Evolutionary conservation across 2,113 vertebrate species (phyloP).

Genomic region (Oriolus oriolus): DNA sequence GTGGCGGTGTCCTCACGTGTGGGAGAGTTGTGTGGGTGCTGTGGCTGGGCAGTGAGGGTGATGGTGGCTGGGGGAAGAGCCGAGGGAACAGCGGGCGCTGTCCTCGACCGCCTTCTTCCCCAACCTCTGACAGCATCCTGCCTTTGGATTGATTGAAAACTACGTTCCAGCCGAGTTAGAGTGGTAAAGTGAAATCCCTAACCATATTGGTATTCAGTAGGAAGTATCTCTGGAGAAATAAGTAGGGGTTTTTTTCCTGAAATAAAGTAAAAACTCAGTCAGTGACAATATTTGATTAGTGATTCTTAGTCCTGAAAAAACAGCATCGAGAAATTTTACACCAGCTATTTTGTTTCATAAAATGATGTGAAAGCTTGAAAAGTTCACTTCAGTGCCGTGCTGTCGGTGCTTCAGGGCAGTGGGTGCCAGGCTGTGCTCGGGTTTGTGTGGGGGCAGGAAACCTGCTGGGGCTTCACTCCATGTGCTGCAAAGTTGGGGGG

Average conservation of each 20-base stretch:
- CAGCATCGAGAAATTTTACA: neutral
- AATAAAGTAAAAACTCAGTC: neutral
- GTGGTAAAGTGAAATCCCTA: neutral
- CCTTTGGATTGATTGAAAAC: neutral
- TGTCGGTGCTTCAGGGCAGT: fast-evolving
- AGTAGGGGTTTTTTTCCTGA: neutral
- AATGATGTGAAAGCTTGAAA: neutral
- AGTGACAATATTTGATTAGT: neutral
- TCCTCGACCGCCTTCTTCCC: neutral
- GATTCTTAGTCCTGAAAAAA: neutral
- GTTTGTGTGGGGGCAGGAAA: fast-evolving
- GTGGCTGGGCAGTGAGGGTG: neutral
- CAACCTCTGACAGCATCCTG: neutral
- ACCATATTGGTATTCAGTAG: neutral
- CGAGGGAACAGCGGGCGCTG: neutral
- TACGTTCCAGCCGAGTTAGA: neutral
- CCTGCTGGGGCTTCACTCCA: neutral
- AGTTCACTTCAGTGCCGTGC: neutral
- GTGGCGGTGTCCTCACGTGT: neutral
- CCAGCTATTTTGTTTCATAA: neutral
- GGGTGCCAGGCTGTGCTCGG: fast-evolving
- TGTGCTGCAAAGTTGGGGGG: neutral
- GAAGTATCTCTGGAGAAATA: neutral
- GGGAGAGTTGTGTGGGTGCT: neutral
- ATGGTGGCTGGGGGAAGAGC: neutral